Evolutionary conservation across 2,797 vertebrate genomes (phyloP).

Genomic region (Furcifer pardalis): DNA sequence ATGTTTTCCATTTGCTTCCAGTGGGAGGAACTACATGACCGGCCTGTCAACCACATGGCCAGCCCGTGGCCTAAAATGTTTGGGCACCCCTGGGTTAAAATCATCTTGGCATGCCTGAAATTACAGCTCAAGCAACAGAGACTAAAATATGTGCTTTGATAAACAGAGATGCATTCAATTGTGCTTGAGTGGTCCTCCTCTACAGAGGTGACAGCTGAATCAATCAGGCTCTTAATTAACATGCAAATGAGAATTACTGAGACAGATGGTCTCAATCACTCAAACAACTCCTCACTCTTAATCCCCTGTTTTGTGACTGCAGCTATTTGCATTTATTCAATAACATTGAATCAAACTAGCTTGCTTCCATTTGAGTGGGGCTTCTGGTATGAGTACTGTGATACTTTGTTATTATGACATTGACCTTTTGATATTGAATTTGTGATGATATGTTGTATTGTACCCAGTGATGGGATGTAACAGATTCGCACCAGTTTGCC

Average conservation of each 20-base stretch:
- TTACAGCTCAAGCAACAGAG: slow-evolving; percentile 47
- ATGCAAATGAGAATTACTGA: slow-evolving; percentile 71
- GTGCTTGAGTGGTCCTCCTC: slow-evolving; percentile 56
- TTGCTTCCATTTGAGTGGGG: slow-evolving; percentile 64
- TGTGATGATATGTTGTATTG: too few species aligned
- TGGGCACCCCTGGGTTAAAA: slow-evolving; percentile 55
- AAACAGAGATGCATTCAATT: slow-evolving; percentile 66
- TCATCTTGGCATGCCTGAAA: slow-evolving; percentile 50
- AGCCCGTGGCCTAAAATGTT: too few species aligned
- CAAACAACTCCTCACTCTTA: slow-evolving; percentile 68
- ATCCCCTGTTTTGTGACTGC: slow-evolving; percentile 70
- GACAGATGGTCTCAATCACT: slow-evolving; percentile 78
- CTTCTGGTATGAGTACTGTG: too few species aligned
- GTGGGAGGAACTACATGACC: too few species aligned
- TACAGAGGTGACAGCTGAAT: slow-evolving; percentile 72
- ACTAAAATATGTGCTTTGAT: slow-evolving; percentile 59
- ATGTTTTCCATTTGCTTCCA: too few species aligned
- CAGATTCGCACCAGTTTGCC: too few species aligned
- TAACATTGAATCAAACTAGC: slow-evolving; percentile 70
- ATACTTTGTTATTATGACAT: too few species aligned
- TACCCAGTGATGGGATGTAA: too few species aligned
- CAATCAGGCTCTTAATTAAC: slow-evolving; percentile 74
- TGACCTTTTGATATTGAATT: too few species aligned
- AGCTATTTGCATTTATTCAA: slow-evolving; percentile 74
- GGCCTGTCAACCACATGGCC: too few species aligned